Percentiles rank a stretch among this genome's conserved stretches.
Evolutionary conservation across 2,797 vertebrate species (phyloP).

Genomic region (Protonibea diacanthus): DNA sequence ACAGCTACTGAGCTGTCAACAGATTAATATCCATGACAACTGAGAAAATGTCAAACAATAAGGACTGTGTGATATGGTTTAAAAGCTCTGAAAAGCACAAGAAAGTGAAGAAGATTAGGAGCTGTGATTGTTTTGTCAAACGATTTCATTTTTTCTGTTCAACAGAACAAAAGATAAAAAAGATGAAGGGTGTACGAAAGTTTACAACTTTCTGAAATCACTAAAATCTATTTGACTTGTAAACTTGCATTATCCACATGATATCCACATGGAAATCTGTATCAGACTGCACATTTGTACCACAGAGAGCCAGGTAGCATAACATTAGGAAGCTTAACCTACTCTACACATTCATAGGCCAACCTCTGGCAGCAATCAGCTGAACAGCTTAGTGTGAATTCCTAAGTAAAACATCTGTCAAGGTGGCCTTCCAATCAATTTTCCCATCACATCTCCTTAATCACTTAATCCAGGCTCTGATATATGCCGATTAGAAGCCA

Average conservation of each 20-base stretch:
- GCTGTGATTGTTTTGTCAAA: not conserved
- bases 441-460: constrained; percentile 68
- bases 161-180: not conserved
- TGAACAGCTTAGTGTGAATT: constrained; percentile 49
- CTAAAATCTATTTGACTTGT: not conserved
- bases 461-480: constrained; percentile 72
- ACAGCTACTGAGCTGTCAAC: not conserved
- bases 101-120: not conserved
- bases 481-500: constrained; percentile 54
- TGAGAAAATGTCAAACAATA: not conserved
- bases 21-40: not conserved
- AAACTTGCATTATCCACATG: too few species aligned
- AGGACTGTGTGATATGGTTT: not conserved
- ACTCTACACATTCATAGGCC: constrained; percentile 1
- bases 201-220: not conserved
- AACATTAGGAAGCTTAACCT: constrained; percentile 8
- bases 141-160: not conserved
- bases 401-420: constrained; percentile 68
- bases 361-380: constrained; percentile 18
- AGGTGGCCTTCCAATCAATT: constrained; percentile 69
- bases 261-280: too few species aligned
- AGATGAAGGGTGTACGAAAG: not conserved
- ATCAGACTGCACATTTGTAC: not conserved
- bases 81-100: not conserved
- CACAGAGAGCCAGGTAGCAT: not conserved